These are phyloP conservation scores for Hyles lineata DNA, from an alignment of 2,888 invertebrate genomes.

Conservation along the genomic window DNA sequence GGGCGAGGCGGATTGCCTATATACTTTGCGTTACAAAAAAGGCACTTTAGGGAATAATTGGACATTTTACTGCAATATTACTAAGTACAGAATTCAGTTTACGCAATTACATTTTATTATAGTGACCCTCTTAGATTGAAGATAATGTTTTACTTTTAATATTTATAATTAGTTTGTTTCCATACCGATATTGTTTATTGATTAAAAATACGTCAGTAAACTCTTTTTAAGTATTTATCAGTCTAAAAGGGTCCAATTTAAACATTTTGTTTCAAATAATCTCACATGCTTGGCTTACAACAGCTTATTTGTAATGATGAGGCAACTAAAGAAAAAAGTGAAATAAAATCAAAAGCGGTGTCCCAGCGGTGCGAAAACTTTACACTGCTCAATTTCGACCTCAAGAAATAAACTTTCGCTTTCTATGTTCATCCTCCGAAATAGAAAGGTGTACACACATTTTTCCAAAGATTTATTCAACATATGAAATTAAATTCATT, in stretches of 20 bases:
- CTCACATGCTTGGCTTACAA: constrained; percentile 49
- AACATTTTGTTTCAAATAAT: background rate
- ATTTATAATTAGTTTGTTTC: too few relatives aligned
- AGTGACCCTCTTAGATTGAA: background rate
- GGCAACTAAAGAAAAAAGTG: constrained; percentile 67
- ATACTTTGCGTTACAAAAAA: background rate
- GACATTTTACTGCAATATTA: background rate
- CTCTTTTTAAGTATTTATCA: background rate
- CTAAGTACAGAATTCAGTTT: background rate
- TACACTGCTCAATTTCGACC: constrained; percentile 68
- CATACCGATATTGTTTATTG: background rate
- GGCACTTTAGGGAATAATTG: background rate
- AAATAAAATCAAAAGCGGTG: constrained; percentile 71
- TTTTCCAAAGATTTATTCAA: background rate
- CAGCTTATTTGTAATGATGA: constrained; percentile 62
- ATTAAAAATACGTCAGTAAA: background rate
- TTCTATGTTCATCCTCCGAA: background rate
- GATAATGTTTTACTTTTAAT: too few relatives aligned
- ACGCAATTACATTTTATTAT: background rate
- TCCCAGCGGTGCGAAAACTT: constrained; percentile 69
- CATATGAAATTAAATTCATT: background rate
- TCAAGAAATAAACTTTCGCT: background rate
- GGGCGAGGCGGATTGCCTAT: constrained; percentile 7
- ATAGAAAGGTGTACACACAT: background rate
- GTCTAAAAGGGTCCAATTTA: background rate